Conservation (phyloP, 2,888 invertebrate genomes). For the Tribolium freemani region DNA sequence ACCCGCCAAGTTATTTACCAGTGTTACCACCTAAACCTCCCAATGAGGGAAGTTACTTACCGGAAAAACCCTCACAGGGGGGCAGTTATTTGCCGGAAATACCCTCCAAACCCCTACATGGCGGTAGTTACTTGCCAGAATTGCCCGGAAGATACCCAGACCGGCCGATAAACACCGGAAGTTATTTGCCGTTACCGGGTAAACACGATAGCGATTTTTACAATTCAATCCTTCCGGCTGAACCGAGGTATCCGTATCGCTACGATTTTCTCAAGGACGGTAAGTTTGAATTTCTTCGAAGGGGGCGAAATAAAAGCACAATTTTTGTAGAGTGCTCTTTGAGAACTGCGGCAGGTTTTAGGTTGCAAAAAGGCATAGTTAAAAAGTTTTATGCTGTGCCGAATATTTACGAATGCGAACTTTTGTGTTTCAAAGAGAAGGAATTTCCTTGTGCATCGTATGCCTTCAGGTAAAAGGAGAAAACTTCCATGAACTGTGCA, state of each 20-base stretch:
- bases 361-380: constrained; percentile 78
- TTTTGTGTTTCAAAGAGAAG: constrained; percentile 79
- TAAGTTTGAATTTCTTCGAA: constrained; percentile 45
- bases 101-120: constrained; percentile 35
- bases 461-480: constrained; percentile 75
- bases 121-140: constrained; percentile 30
- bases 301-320: too few species aligned
- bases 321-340: constrained; percentile 78
- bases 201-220: constrained; percentile 56
- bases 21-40: constrained; percentile 35
- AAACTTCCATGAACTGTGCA: not conserved
- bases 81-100: constrained; percentile 35
- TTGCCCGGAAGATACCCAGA: not conserved
- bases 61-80: constrained; percentile 22
- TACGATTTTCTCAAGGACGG: constrained; percentile 62
- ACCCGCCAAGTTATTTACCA: constrained; percentile 23
- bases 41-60: constrained; percentile 41
- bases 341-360: constrained; percentile 81
- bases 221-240: constrained; percentile 57
- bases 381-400: constrained; percentile 76
- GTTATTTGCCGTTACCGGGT: constrained; percentile 32
- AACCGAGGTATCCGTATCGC: constrained; percentile 54
- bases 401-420: constrained; percentile 83
- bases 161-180: constrained; percentile 7
- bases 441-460: constrained; percentile 83